Percentiles rank a stretch among this genome's conserved stretches.
Evolutionary conservation across 2,113 vertebrate species (phyloP).

Genomic region (Leptobrachium leishanense): DNA sequence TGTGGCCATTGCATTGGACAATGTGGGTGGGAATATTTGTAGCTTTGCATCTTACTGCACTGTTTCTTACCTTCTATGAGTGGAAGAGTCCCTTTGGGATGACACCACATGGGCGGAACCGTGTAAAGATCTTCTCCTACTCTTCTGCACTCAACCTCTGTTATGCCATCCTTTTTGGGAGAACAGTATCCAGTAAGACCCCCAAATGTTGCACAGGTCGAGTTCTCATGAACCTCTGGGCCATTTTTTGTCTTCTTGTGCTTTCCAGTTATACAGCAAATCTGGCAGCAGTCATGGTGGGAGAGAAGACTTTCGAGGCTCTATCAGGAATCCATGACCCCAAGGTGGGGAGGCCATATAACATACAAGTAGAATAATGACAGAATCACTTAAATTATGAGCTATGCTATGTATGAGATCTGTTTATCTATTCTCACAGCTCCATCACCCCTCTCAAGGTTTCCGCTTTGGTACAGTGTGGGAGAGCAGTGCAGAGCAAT

Average conservation of each 20-base stretch:
- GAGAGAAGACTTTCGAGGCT: conserved; percentile 92
- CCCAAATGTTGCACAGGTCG: conserved; percentile 95
- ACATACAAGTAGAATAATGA: neutral
- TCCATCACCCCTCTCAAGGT: conserved; percentile 84
- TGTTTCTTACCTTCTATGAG: conserved; percentile 95
- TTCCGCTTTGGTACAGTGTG: conserved; percentile 87
- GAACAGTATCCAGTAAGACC: conserved; percentile 91
- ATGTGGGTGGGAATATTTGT: conserved; percentile 96
- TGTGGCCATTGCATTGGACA: conserved; percentile 96
- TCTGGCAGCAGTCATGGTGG: conserved; percentile 94
- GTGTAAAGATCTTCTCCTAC: conserved; percentile 89
- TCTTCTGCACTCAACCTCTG: conserved; percentile 96
- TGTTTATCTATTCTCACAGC: conserved; percentile 64
- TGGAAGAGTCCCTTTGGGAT: conserved; percentile 97
- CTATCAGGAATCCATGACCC: conserved; percentile 92
- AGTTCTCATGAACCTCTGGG: conserved; percentile 97
- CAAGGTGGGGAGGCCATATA: conserved; percentile 72
- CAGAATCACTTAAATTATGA: neutral
- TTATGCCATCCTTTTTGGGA: conserved; percentile 94
- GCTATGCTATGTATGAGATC: neutral
- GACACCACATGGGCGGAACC: conserved; percentile 89
- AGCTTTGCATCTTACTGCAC: conserved; percentile 85
- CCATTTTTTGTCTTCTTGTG: conserved; percentile 96
- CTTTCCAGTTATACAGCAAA: conserved; percentile 97
- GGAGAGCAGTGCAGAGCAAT: conserved; percentile 91